Evolutionary conservation across 2,888 invertebrate genomes (phyloP).

Genomic region (Morpho achilles): DNA sequence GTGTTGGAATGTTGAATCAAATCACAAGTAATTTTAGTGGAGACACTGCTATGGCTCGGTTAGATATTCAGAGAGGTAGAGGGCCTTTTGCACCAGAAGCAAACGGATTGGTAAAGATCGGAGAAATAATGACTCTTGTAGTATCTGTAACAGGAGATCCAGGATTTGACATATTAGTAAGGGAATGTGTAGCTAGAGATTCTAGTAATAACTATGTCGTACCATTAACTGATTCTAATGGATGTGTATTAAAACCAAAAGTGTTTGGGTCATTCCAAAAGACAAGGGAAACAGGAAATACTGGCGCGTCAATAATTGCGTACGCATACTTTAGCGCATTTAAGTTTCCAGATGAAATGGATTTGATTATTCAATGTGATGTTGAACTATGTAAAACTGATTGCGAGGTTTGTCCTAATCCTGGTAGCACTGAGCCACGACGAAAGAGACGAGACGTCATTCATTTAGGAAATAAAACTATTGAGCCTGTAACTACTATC

Average conservation of each 20-base stretch:
- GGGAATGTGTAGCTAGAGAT: constrained; percentile 87
- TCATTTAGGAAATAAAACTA: constrained; percentile 67
- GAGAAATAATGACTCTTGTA: constrained; percentile 89
- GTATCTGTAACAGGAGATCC: constrained; percentile 89
- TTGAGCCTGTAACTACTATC: constrained; percentile 80
- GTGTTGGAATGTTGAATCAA: constrained; percentile 88
- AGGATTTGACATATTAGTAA: constrained; percentile 87
- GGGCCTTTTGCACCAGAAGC: constrained; percentile 89
- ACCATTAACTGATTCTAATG: constrained; percentile 85
- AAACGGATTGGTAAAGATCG: constrained; percentile 88
- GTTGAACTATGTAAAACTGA: constrained; percentile 89
- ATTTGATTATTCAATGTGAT: constrained; percentile 89
- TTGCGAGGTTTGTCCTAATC: constrained; percentile 85
- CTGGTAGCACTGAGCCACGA: constrained; percentile 79
- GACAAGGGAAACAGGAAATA: constrained; percentile 85
- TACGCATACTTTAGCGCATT: constrained; percentile 89
- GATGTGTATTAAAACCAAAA: constrained; percentile 89
- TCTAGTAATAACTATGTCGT: constrained; percentile 82
- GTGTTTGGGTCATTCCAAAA: constrained; percentile 90
- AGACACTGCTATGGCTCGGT: constrained; percentile 88
- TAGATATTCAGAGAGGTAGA: constrained; percentile 87
- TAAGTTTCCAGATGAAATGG: constrained; percentile 92
- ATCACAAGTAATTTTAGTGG: constrained; percentile 91
- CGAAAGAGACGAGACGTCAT: constrained; percentile 66
- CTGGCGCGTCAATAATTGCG: constrained; percentile 86